These are phyloP conservation scores for Tetragonula clypearis DNA, from an alignment of 1,140 invertebrate species.

Conservation along the genomic window DNA sequence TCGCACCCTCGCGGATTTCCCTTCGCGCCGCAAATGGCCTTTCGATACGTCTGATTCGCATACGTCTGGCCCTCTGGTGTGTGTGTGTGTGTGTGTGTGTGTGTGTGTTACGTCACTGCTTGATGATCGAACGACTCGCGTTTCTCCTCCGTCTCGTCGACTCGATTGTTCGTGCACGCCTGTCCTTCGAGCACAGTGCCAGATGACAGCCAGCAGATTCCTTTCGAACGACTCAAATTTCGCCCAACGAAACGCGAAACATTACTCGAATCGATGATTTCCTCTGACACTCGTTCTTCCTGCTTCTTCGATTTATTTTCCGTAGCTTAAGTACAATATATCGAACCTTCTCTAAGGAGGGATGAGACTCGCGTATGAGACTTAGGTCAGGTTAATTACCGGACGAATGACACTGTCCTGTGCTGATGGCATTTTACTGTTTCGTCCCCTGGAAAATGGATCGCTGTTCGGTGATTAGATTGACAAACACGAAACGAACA, in stretches of 20 bases:
- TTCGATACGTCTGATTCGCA: not conserved
- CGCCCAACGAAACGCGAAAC: not conserved
- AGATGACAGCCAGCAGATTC: too few relatives aligned
- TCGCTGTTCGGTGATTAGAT: not conserved
- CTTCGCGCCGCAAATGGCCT: conserved; percentile 1
- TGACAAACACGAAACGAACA: not conserved
- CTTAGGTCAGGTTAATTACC: not conserved
- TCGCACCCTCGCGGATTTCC: conserved; percentile 6
- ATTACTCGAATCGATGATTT: not conserved
- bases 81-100: not conserved
- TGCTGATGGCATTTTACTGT: not conserved
- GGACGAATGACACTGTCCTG: not conserved
- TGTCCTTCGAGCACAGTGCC: too few relatives aligned
- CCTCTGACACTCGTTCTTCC: not conserved
- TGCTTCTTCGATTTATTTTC: too few relatives aligned
- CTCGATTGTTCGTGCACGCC: too few relatives aligned
- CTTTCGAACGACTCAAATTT: not conserved
- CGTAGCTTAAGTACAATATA: not conserved
- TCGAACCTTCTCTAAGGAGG: not conserved
- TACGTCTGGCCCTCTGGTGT: not conserved
- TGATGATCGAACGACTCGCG: not conserved
- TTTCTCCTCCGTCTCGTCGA: too few relatives aligned
- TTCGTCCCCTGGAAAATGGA: not conserved
- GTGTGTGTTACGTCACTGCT: not conserved
- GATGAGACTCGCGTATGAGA: not conserved